Conservation (phyloP, 2,888 invertebrate species). For the Lasioglossum figueresi region DNA sequence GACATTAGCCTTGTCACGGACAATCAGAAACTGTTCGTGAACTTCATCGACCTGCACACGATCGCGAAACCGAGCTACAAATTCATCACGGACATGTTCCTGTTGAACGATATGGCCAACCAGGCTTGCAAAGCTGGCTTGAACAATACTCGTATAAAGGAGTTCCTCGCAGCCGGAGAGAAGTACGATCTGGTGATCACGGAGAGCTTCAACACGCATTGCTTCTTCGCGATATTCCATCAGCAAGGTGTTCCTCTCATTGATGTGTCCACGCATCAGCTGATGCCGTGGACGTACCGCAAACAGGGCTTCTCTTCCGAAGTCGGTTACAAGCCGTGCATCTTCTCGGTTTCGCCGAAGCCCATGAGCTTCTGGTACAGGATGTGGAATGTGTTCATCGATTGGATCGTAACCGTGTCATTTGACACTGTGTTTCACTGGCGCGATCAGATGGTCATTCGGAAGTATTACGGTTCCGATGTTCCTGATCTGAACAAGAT, state of each 20-base stretch:
- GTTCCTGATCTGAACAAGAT: conserved; percentile 86
- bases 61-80: not conserved
- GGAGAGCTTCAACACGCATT: conserved; percentile 90
- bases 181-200: conserved; percentile 89
- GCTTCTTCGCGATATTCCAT: conserved; percentile 88
- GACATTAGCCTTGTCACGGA: conserved; percentile 85
- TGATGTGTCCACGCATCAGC: conserved; percentile 82
- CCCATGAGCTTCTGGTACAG: conserved; percentile 84
- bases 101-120: conserved; percentile 72
- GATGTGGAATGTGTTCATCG: conserved; percentile 83
- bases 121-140: conserved; percentile 83
- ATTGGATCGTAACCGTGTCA: conserved; percentile 71
- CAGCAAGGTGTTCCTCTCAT: conserved; percentile 87
- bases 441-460: conserved; percentile 81
- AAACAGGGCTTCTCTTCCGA: conserved; percentile 86
- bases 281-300: conserved; percentile 87
- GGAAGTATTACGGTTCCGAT: conserved; percentile 84
- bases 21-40: conserved; percentile 69
- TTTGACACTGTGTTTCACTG: conserved; percentile 80
- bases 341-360: conserved; percentile 84
- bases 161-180: conserved; percentile 44
- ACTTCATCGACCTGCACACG: conserved; percentile 66
- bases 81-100: conserved; percentile 50
- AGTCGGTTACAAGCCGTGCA: conserved; percentile 86
- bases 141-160: conserved; percentile 80